Evolutionary conservation across 2,888 invertebrate genomes (phyloP).

Genomic region (Eutolmus rufibarbis): DNA sequence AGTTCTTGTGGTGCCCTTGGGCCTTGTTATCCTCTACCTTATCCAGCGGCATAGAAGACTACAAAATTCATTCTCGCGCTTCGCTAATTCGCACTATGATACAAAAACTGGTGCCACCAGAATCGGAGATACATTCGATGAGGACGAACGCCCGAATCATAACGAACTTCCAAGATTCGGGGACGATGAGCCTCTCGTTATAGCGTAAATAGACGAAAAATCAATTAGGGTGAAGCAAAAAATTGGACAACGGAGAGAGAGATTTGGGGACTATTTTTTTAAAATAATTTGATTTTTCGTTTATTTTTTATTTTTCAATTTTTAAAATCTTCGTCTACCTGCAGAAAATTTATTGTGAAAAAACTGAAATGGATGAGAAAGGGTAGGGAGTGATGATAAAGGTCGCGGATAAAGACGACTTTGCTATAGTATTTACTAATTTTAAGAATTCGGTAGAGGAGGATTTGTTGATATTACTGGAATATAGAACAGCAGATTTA

Average conservation of each 20-base stretch:
- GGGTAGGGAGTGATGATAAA: background rate
- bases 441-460: background rate
- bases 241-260: conserved; percentile 17
- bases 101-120: conserved; percentile 86
- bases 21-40: conserved; percentile 69
- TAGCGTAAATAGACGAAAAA: conserved; percentile 69
- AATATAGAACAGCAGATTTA: background rate
- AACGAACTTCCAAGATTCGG: conserved; percentile 89
- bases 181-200: conserved; percentile 92
- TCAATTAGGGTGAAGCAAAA: background rate
- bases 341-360: background rate
- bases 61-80: conserved; percentile 79
- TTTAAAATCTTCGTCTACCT: background rate
- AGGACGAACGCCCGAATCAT: conserved; percentile 81
- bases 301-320: background rate
- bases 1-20: conserved; percentile 65
- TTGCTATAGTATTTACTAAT: background rate
- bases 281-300: background rate
- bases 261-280: conserved; percentile 32
- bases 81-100: conserved; percentile 86
- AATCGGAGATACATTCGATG: conserved; percentile 77
- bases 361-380: background rate
- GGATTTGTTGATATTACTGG: background rate
- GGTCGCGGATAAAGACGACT: background rate
- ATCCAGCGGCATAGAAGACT: conserved; percentile 75